Evolutionary conservation across 2,113 vertebrate genomes (phyloP), one percentile per base, ranked within the genome.

Genomic region (Syngnathoides biaculeatus): DNA sequence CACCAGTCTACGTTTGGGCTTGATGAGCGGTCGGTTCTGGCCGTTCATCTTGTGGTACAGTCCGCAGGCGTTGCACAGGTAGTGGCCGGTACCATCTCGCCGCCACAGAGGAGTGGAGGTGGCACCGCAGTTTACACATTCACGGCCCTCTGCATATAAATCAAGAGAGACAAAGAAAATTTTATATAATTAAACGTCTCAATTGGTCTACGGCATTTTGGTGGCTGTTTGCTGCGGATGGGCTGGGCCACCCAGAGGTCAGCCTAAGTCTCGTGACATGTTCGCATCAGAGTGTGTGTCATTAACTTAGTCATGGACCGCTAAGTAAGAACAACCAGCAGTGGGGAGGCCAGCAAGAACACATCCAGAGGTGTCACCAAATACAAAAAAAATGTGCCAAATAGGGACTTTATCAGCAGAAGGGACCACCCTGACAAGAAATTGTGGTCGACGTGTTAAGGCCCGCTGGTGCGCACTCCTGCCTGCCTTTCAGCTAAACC

Each of bases 21-120:
- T 99, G 92, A 99, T 99, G 50, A 99, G 96, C 0, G 97, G 97
- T 89, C 97, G 91, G 88, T 99, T 99, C 92, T 99, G 97, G 69
- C 97, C 97, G 2, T 99, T 99, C 97, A 99, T 99, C 93, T 99
- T 99, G 92, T 99, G 97, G 90, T 99, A 99, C 81, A 99, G 94
- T 74, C 97, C 97, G 7, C 97, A 99, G 89, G 97, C 97, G 22
- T 99, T 99, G 88, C 98, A 99, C 87, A 99, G 94, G 93, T 99
- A 99, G 90, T 99, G 98, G 70, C 98, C 98, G 0, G 98, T 98
- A 79, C 96, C 98, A 8, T 99, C 98, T 86, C 98, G 92, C 78
- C 98, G 93, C 98, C 98, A 99, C 77, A 99, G 93, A 60, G 97
- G 97, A 59, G 98, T 99, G 35, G 98, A 97, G 50, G 98, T 99